phyloP scores from a whole-genome alignment of 2,797 vertebrate species.

The Peromyscus melanophrys region DNA sequence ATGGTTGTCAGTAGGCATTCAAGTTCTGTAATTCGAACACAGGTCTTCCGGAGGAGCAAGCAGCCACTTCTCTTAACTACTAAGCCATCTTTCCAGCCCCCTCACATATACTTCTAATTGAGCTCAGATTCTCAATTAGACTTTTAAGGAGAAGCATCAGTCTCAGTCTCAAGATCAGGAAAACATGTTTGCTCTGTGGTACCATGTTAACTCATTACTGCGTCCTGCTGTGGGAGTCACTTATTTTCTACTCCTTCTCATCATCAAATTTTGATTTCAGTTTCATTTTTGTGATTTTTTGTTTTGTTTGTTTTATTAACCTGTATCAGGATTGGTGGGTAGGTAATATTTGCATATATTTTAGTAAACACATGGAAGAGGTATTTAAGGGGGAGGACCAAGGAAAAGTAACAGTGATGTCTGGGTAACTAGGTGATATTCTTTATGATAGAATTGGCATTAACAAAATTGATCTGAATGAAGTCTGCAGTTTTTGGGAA shows the following conservation, averaged over 20 bases:
- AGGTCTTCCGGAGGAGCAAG: background rate
- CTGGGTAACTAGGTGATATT: background rate
- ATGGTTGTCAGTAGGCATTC: background rate
- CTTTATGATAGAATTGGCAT: background rate
- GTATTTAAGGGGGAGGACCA: background rate
- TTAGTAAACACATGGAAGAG: background rate
- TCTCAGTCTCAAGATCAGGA: background rate
- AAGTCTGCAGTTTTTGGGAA: background rate
- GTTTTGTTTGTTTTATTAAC: background rate
- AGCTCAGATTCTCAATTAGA: constrained; percentile 8
- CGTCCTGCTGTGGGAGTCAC: background rate
- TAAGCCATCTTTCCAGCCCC: background rate
- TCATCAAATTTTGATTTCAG: background rate
- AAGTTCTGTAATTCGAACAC: background rate
- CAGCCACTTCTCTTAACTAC: background rate
- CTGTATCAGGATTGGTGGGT: background rate
- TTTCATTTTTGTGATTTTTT: background rate
- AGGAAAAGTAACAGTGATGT: constrained; percentile 6
- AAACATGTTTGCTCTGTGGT: background rate
- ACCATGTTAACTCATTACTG: background rate
- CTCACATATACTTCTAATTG: background rate
- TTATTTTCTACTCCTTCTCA: background rate
- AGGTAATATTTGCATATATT: background rate
- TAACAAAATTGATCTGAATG: background rate
- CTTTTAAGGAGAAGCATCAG: background rate